Evolutionary conservation across 2,113 vertebrate species (phyloP), one percentile per base, ranked within the genome.

Genomic region (Scartelaos histophorus): DNA sequence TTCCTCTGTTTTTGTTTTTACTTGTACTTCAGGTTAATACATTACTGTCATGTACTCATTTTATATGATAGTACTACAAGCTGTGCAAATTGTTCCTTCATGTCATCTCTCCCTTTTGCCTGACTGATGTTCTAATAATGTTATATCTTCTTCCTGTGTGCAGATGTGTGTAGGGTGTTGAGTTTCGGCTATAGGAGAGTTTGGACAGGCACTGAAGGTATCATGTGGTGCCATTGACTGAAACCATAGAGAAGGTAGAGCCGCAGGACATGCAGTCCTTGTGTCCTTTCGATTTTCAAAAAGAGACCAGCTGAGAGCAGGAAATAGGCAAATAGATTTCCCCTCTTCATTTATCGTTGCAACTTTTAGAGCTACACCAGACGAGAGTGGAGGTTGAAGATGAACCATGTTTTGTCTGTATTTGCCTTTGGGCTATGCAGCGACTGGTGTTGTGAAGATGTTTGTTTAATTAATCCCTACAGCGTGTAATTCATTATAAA

Each of bases 191-290:
- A 56, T 35, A 25, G 45, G 61, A 35, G 45, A 22, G 49, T 13
- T 65, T 49, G 70, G 75, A 83, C 60, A 64, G 60, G 51, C 80
- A 57, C 69, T 64, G 75, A 77, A 11, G 13, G 67, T 68, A 70
- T 89, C 74, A 51, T 75, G 74, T 76, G 75, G 69, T 69, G 67
- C 73, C 73, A 86, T 78, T 80, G 87, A 88, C 72, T 84, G 89
- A 82, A 90, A 88, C 80, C 73, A 47, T 74, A 80, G 81, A 80
- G 66, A 71, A 76, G 5, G 70, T 70, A 22, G 12, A 70, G 68
- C 74, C 19, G 3, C 60, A 19, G 60, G 0, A 13, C 56, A 17
- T 22, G 49, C 49, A 9, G 25, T 75, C 54, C 69, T 80, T 1
- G 0, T 80, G 78, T 71, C 77, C 72, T 85, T 87, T 86, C 5